Percentiles rank a stretch among this genome's conserved stretches.
Evolutionary conservation across 1,140 invertebrate species (phyloP).

Genomic region (Philaenus spumarius): DNA sequence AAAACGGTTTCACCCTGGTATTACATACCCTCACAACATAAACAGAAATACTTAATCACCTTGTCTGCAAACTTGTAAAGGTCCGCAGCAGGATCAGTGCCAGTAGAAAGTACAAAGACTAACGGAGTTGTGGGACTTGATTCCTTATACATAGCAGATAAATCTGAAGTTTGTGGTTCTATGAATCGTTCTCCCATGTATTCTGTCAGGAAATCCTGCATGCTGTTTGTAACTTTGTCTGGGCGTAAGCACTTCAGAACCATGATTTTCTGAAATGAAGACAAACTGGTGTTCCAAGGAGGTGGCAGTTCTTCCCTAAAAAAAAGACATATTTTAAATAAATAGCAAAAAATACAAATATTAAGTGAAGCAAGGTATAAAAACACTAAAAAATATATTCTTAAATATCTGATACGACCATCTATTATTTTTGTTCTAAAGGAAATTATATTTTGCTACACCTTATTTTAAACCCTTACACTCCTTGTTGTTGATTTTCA

Average conservation of each 20-base stretch:
- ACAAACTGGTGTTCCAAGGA: constrained; percentile 13
- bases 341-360: too few species aligned
- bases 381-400: too few species aligned
- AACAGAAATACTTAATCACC: constrained; percentile 29
- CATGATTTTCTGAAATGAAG: constrained; percentile 59
- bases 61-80: constrained; percentile 57
- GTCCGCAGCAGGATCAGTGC: constrained; percentile 61
- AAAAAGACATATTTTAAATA: too few species aligned
- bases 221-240: constrained; percentile 60
- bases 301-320: too few species aligned
- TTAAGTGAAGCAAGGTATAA: too few species aligned
- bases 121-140: constrained; percentile 53
- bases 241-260: constrained; percentile 63
- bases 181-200: constrained; percentile 57
- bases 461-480: too few species aligned
- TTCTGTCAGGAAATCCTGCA: constrained; percentile 54
- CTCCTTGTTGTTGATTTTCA: too few species aligned
- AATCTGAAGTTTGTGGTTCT: constrained; percentile 57
- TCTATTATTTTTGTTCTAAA: too few species aligned
- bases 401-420: too few species aligned
- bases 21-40: too few species aligned
- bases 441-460: too few species aligned
- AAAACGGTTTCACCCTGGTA: too few species aligned
- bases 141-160: constrained; percentile 55
- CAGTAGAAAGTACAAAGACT: constrained; percentile 62